Conservation (phyloP, 2,797 vertebrate genomes). For the Sebastiscus albofasciatus region DNA sequence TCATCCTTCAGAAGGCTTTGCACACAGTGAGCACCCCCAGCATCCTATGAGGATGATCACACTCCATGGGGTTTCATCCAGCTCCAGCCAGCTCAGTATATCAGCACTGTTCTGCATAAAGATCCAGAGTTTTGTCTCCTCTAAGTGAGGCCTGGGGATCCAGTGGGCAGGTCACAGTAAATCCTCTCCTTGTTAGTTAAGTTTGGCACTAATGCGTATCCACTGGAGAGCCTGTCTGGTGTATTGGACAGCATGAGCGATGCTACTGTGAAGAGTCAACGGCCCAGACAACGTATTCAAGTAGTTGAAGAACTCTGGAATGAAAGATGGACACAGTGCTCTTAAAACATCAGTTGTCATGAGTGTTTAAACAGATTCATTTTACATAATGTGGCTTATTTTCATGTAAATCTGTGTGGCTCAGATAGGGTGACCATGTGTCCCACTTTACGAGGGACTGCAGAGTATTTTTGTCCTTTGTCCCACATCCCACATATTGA, state of each 20-base stretch:
- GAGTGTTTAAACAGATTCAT: background rate
- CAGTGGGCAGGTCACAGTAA: conserved; percentile 17
- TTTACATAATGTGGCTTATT: background rate
- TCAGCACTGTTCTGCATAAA: conserved; percentile 29
- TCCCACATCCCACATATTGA: too few species aligned
- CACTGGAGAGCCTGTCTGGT: conserved; percentile 97
- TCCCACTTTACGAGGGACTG: too few species aligned
- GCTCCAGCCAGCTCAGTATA: conserved; percentile 5
- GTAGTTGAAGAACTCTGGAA: conserved; percentile 97
- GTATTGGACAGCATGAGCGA: conserved; percentile 96
- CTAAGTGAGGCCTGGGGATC: conserved; percentile 17
- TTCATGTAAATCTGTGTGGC: background rate
- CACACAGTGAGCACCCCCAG: conserved; percentile 22
- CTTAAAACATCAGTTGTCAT: background rate
- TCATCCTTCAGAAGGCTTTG: conserved; percentile 33
- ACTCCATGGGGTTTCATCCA: conserved; percentile 27
- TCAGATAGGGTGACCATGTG: background rate
- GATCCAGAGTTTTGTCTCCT: conserved; percentile 35
- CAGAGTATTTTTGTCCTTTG: too few species aligned
- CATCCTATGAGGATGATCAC: conserved; percentile 35
- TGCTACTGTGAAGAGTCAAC: conserved; percentile 96
- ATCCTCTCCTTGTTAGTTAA: conserved; percentile 79
- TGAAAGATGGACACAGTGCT: conserved; percentile 7
- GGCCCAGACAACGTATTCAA: conserved; percentile 96
- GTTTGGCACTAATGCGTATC: conserved; percentile 93